Evolutionary conservation across 2,888 invertebrate species (phyloP), one percentile per base, ranked within the genome.

Genomic region (Margaritifera margaritifera): DNA sequence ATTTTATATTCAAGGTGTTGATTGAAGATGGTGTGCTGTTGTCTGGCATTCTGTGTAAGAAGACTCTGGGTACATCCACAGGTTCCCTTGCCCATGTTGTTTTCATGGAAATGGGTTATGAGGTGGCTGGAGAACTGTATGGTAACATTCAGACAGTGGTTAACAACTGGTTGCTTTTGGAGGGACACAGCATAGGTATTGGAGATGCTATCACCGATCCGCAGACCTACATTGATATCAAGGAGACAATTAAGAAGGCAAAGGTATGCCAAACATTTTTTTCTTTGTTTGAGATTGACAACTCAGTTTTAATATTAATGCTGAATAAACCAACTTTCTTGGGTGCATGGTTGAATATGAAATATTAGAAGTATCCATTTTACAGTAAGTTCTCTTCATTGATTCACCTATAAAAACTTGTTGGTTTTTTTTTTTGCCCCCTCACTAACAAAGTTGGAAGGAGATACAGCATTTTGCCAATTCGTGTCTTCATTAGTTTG

Each of bases 171-270:
- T 91, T 99, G 71, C 90, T 99, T 59, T 90, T 97, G 56, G 99
- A 99, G 91, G 99, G 83, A 64, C 81, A 81, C 75, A 83, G 83
- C 59, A 84, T 84, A 61, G 86, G 98, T 93, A 98, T 98, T 90
- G 98, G 98, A 55, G 99, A 99, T 88, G 99, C 99, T 58, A 99
- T 99, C 93, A 99, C 99, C 87, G 99, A 99, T 95, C 97, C 97
- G 68, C 95, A 96, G 89, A 99, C 99, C 0, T 99, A 99, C 89
- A 92, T 94, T 85, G 98, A 99, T 91, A 99, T 99, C 89, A 98
- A 98, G 92, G 95, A 95, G 86, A 97, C 98, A 61, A 99, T 99
- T 87, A 95, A 95, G 81, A 98, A 98, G 91, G 99, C 99, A 84
- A 99, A 99, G 92, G 87, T 87, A 60, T 50, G 67, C 67, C 19